Evolutionary conservation across 2,888 invertebrate species (phyloP), one percentile per base, ranked within the genome.

Genomic region (Eustalomyia histrio): DNA sequence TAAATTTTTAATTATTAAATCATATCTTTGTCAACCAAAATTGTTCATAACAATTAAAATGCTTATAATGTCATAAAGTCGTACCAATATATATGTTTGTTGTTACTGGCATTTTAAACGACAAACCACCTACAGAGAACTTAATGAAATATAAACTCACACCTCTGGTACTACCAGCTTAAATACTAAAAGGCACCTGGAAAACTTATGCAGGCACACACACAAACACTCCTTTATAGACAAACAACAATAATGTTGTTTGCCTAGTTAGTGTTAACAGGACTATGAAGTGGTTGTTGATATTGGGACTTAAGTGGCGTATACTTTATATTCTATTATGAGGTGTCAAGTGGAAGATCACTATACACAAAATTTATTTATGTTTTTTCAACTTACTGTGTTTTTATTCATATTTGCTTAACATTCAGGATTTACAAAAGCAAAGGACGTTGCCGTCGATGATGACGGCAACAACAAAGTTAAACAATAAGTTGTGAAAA

Each of bases 341-440:
- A 88, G 88, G 89, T 88, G 88, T 87, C 88, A 87, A 88, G 88
- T 88, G 86, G 86, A 85, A 74, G 78, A 81, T 81, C 81, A 78
- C 78, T 81, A 60, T 63, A 63, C 67, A 71, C 74, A 74, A 81
- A 74, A 74, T 74, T 81, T 74, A 75, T 78, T 81, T 81, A 78
- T 63, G 33, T 53, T 43, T 64, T 33, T 18, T 24, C 10, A 29
- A 58, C 18, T 63, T 24, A 17, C 64, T 43, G 10, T 50, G 16
- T 35, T 29, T 17, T 53, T 33, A 55, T 29, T 29, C 6, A 6
- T 29, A 8, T 21, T 71, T 33, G 76, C 58, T 74, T 78, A 69
- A 74, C 74, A 69, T 69, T 69, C 76, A 76, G 69, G 68, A 67
- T 68, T 73, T 73, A 58, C 35, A 16, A 64, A 52, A 64, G 52